Percentiles rank a stretch among this genome's conserved stretches.
Conservation (phyloP, 2,797 vertebrate species). For the Parotocinclus haroldoi region DNA sequence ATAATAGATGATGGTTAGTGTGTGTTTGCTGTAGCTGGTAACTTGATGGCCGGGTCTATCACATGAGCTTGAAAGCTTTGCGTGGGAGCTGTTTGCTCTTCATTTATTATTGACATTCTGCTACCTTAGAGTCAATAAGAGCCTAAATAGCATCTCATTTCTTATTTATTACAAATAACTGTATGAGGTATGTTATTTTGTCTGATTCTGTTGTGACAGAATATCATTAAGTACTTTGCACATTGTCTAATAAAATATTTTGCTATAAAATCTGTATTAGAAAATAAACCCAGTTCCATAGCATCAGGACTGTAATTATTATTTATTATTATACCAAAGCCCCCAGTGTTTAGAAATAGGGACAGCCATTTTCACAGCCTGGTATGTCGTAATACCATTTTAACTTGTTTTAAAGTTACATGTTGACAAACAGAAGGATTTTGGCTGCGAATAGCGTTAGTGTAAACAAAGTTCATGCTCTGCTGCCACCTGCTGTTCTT, state of each 20-base stretch:
- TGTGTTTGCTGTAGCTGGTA: slow-evolving; percentile 3
- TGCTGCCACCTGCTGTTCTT: slow-evolving; percentile 34
- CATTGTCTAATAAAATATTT: too few relatives aligned
- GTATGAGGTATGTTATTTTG: background rate
- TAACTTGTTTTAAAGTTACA: background rate
- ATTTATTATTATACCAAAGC: too few relatives aligned
- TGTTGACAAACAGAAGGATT: too few relatives aligned
- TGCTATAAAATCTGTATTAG: too few relatives aligned
- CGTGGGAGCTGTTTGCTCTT: slow-evolving; percentile 12
- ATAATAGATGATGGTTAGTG: too few relatives aligned
- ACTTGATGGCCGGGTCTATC: slow-evolving; percentile 3
- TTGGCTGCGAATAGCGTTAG: too few relatives aligned
- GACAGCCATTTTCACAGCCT: background rate
- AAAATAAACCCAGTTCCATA: too few relatives aligned
- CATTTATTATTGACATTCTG: slow-evolving; percentile 23
- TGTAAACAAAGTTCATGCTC: background rate
- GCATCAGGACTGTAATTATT: too few relatives aligned
- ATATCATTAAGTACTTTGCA: background rate
- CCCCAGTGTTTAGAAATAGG: too few relatives aligned
- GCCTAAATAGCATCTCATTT: slow-evolving; percentile 13
- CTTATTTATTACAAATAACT: slow-evolving; percentile 24
- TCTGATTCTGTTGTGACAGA: background rate
- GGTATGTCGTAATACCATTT: background rate
- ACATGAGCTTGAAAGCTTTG: slow-evolving; percentile 6
- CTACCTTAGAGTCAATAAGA: slow-evolving; percentile 15